Evolutionary conservation across 2,797 vertebrate genomes (phyloP).

Genomic region (Tenualosa ilisha): DNA sequence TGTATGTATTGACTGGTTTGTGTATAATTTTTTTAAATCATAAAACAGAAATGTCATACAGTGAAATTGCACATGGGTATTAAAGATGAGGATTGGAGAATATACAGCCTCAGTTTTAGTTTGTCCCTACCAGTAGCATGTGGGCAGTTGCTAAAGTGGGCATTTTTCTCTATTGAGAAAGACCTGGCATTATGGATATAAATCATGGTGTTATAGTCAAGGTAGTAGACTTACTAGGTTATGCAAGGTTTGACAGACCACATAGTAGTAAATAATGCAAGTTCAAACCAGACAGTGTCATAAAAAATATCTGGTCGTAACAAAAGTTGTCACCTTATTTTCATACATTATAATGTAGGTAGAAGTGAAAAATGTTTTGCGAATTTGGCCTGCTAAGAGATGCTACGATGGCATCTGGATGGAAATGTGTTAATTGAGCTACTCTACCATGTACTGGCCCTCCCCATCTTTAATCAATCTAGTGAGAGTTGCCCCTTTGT

Average conservation of each 20-base stretch:
- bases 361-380: neutral
- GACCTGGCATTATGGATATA: neutral
- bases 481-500: constrained; percentile 57
- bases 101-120: too few relatives aligned
- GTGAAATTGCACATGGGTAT: neutral
- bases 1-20: neutral
- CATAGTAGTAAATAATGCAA: neutral
- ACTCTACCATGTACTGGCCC: constrained; percentile 20
- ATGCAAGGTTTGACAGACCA: neutral
- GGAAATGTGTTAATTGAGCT: constrained; percentile 34
- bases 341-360: neutral
- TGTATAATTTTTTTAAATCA: neutral
- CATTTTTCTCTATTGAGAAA: neutral
- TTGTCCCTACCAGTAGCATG: neutral
- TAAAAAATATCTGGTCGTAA: neutral
- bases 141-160: neutral
- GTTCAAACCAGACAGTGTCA: neutral
- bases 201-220: too few relatives aligned
- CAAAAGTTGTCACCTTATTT: neutral
- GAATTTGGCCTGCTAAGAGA: neutral
- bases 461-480: constrained; percentile 55
- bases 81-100: too few relatives aligned
- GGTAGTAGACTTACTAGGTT: neutral
- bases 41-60: neutral
- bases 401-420: constrained; percentile 31